Conservation (phyloP, 2,888 invertebrate genomes). For the Epiblema foenella region DNA sequence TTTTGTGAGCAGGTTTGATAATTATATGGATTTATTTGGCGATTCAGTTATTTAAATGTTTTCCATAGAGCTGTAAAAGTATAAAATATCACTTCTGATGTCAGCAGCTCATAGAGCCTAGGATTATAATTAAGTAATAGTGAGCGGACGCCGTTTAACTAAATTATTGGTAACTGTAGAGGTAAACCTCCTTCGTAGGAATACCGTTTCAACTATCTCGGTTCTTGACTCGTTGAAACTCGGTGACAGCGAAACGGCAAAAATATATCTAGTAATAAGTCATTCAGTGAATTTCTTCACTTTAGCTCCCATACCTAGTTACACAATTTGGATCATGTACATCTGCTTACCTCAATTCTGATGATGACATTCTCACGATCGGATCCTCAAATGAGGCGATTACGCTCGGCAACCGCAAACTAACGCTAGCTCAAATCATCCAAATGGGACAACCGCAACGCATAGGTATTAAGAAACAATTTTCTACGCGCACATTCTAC, state of each 20-base stretch:
- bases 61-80: no score
- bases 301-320: no score
- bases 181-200: conserved; percentile 7
- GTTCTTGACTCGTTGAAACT: no score
- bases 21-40: no score
- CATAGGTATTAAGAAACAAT: conserved; percentile 19
- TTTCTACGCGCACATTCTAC: neutral
- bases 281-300: no score
- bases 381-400: conserved; percentile 16
- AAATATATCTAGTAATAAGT: no score
- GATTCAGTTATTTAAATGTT: no score
- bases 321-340: no score
- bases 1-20: no score
- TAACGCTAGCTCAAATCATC: neutral
- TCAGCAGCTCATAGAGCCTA: neutral
- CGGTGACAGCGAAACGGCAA: no score
- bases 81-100: neutral
- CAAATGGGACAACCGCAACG: conserved; percentile 17
- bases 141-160: conserved; percentile 32
- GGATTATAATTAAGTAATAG: conserved; percentile 35
- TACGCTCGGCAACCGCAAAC: conserved; percentile 14
- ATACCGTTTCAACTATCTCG: no score
- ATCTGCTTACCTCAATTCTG: neutral
- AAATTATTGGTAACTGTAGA: conserved; percentile 21
- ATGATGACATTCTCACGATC: conserved; percentile 17